These are phyloP conservation scores for Adrianichthys oophorus DNA, from an alignment of 2,797 vertebrate genomes.

Conservation along the genomic window DNA sequence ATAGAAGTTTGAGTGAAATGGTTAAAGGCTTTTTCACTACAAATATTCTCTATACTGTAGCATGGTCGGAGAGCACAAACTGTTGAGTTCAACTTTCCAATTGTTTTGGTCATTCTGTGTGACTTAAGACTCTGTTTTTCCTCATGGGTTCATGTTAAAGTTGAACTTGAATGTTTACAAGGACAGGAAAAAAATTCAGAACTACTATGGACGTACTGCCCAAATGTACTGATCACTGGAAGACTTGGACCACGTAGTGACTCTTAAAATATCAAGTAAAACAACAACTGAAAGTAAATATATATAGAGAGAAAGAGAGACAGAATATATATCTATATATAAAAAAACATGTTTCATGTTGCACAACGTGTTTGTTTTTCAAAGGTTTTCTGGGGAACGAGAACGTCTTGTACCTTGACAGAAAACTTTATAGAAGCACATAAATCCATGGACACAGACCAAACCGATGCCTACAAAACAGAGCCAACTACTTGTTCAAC, in stretches of 20 bases:
- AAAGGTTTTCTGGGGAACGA: slow-evolving; percentile 51
- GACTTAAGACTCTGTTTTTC: slow-evolving; percentile 57
- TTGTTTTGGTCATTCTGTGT: slow-evolving; percentile 24
- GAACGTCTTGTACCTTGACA: slow-evolving; percentile 16
- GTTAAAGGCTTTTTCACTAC: slow-evolving; percentile 12
- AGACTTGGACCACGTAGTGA: slow-evolving; percentile 30
- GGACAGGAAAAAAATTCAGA: slow-evolving; percentile 22
- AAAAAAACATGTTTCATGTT: slow-evolving; percentile 68
- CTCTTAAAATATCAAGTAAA: slow-evolving; percentile 25
- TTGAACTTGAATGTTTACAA: slow-evolving; percentile 54
- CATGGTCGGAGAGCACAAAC: slow-evolving; percentile 41
- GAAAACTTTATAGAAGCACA: slow-evolving; percentile 44
- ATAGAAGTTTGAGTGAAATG: background rate
- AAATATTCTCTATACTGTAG: slow-evolving; percentile 33
- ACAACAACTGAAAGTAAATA: background rate
- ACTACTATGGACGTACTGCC: slow-evolving; percentile 14
- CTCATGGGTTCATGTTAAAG: slow-evolving; percentile 50
- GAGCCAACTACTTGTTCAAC: slow-evolving; percentile 48
- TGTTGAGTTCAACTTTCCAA: slow-evolving; percentile 12
- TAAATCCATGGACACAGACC: slow-evolving; percentile 20
- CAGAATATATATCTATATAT: slow-evolving; percentile 56
- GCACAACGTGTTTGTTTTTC: slow-evolving; percentile 73
- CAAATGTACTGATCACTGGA: slow-evolving; percentile 23
- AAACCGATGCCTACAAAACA: slow-evolving; percentile 52
- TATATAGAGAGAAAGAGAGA: slow-evolving; percentile 10